phyloP scores from a whole-genome alignment of 2,888 invertebrate genomes.

The Trachelus tabidus region DNA sequence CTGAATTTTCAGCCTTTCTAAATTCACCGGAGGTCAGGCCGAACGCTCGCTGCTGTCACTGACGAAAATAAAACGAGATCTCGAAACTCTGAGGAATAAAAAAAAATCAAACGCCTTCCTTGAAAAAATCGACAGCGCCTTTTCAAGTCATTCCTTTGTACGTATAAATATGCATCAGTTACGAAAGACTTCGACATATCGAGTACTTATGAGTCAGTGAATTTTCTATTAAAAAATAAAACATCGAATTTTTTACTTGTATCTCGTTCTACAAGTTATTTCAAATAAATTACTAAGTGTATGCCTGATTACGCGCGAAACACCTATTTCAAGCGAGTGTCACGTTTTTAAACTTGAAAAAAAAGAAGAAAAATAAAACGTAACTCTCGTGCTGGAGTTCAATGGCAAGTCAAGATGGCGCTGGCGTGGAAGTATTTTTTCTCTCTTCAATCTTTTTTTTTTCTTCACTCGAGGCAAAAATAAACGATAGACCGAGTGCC shows the following conservation, averaged over 20 bases:
- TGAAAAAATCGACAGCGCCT: background rate
- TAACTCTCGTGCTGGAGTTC: background rate
- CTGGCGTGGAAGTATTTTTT: background rate
- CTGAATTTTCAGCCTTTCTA: conserved; percentile 38
- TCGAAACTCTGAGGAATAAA: conserved; percentile 15
- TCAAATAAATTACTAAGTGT: no score
- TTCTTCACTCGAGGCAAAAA: background rate
- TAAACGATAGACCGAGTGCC: background rate
- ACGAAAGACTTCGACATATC: background rate
- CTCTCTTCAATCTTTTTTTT: background rate
- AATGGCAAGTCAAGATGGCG: background rate
- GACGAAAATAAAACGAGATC: conserved; percentile 32
- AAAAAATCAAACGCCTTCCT: conserved; percentile 13
- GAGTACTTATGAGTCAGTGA: background rate
- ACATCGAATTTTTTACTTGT: background rate
- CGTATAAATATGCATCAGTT: background rate
- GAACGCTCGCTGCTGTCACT: conserved; percentile 14
- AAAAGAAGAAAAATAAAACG: background rate
- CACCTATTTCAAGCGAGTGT: background rate
- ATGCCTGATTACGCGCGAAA: background rate
- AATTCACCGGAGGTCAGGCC: conserved; percentile 25
- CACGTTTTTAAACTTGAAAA: background rate
- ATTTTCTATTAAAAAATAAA: background rate
- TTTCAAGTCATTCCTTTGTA: background rate
- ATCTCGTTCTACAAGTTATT: background rate